Conservation (phyloP, 2,113 vertebrate species). For the Hydrochoerus hydrochaeris region DNA sequence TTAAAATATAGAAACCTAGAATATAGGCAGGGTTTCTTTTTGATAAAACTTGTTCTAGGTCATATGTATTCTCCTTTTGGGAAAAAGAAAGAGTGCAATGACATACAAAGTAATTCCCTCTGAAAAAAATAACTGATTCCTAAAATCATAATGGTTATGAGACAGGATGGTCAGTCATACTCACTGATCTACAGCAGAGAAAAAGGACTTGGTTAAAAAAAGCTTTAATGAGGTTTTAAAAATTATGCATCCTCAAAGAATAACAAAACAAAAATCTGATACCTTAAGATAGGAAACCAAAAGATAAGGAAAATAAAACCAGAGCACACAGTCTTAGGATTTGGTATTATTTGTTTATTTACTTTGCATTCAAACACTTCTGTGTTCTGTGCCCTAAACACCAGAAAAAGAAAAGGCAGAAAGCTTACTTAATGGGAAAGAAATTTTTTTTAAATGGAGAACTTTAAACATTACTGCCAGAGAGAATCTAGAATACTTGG, state of each 20-base stretch:
- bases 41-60: neutral
- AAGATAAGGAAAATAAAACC: neutral
- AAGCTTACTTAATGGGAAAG: neutral
- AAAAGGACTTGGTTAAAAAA: neutral
- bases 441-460: neutral
- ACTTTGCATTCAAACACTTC: neutral
- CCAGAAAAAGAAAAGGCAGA: neutral
- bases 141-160: neutral
- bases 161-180: neutral
- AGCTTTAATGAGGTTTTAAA: neutral
- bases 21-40: neutral
- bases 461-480: neutral
- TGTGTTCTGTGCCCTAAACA: neutral
- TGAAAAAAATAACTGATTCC: neutral
- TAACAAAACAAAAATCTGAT: neutral
- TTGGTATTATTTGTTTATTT: neutral
- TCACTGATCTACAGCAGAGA: neutral
- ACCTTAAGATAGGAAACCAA: neutral
- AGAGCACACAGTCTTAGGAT: neutral
- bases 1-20: neutral
- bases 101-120: neutral
- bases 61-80: neutral
- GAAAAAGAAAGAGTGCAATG: neutral
- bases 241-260: neutral
- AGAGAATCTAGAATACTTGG: neutral